A percentile compares a stretch with the other conserved stretches of the same genome.
Conservation (phyloP, 1,140 invertebrate species). For the Diachasmimorpha longicaudata region DNA sequence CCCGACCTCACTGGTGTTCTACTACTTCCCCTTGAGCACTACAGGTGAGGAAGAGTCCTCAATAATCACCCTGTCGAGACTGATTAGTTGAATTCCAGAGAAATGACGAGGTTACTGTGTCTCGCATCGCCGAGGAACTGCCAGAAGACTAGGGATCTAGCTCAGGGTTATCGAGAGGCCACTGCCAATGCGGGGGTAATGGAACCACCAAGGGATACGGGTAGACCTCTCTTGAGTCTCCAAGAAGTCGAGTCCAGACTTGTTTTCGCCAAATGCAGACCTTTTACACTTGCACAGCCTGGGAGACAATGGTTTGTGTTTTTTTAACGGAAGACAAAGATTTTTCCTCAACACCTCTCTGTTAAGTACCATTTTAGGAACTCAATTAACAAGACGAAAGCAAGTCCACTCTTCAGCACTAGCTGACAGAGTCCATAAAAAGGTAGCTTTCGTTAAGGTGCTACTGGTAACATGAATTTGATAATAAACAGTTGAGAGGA, state of each 20-base stretch:
- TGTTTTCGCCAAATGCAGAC: slow-evolving; percentile 87
- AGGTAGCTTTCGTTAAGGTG: too few relatives aligned
- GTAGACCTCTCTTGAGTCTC: slow-evolving; percentile 76
- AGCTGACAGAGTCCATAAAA: too few relatives aligned
- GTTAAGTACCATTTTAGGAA: too few relatives aligned
- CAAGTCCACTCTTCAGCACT: too few relatives aligned
- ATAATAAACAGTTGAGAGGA: too few relatives aligned
- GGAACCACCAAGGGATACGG: slow-evolving; percentile 79
- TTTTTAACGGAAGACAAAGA: not conserved
- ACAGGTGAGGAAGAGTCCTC: slow-evolving; percentile 60
- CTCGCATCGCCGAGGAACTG: slow-evolving; percentile 56
- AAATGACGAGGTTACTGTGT: slow-evolving; percentile 59
- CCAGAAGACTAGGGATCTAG: slow-evolving; percentile 52
- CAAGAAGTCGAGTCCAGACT: slow-evolving; percentile 83
- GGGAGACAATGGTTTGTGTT: slow-evolving; percentile 75
- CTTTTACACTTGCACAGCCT: slow-evolving; percentile 79
- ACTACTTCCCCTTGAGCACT: slow-evolving; percentile 80
- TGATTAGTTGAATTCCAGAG: slow-evolving; percentile 40
- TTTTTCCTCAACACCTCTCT: not conserved
- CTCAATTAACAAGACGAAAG: too few relatives aligned
- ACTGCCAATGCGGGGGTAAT: slow-evolving; percentile 81
- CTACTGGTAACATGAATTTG: too few relatives aligned
- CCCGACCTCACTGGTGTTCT: slow-evolving; percentile 83
- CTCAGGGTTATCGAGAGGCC: slow-evolving; percentile 74
- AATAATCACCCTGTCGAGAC: not conserved